Conservation (phyloP, 2,888 invertebrate genomes). For the Rhagophthalmus giganteus region DNA sequence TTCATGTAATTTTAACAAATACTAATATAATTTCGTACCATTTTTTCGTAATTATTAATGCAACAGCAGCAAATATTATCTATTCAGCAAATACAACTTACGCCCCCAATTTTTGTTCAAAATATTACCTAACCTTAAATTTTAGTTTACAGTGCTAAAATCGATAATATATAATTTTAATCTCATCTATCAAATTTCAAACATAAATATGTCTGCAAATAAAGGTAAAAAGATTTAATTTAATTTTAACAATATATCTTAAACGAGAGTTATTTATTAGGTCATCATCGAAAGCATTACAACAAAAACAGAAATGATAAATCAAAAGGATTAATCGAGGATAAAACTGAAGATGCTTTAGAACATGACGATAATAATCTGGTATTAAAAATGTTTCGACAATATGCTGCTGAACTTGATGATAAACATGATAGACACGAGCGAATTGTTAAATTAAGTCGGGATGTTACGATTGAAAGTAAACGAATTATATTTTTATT, state of each 20-base stretch:
- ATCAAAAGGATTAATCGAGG: slow-evolving; percentile 47
- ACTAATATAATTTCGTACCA: no score
- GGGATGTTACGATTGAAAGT: slow-evolving; percentile 88
- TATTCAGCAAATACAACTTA: no score
- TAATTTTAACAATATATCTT: not conserved
- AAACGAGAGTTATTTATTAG: slow-evolving; percentile 2
- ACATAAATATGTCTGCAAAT: slow-evolving; percentile 13
- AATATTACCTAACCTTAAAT: not conserved
- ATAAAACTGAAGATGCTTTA: slow-evolving; percentile 54
- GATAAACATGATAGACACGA: slow-evolving; percentile 82
- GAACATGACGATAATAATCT: slow-evolving; percentile 57
- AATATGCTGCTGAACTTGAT: slow-evolving; percentile 69
- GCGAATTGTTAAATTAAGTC: slow-evolving; percentile 75
- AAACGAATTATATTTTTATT: slow-evolving; percentile 86
- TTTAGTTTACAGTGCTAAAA: no score
- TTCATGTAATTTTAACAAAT: no score
- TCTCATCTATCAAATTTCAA: no score
- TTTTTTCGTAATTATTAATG: no score
- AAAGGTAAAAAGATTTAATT: slow-evolving; percentile 6
- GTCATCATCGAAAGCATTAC: slow-evolving; percentile 29
- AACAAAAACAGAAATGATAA: slow-evolving; percentile 29
- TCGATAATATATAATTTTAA: no score
- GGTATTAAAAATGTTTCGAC: slow-evolving; percentile 65
- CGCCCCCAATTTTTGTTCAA: not conserved
- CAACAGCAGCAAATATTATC: no score